Conservation (phyloP, 2,797 vertebrate genomes). For the Cirrhinus mrigala region DNA sequence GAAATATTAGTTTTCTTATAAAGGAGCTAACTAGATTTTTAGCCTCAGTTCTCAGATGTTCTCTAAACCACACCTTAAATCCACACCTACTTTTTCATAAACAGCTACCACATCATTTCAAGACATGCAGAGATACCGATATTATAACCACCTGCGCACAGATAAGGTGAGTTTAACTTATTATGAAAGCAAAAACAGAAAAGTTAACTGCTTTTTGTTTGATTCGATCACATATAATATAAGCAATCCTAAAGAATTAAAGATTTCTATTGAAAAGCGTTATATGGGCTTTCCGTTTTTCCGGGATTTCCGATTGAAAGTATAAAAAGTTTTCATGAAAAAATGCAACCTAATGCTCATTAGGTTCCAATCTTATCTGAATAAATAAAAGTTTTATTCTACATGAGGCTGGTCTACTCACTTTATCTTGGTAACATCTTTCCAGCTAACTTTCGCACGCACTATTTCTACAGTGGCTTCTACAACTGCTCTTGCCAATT, state of each 20-base stretch:
- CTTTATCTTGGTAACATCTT: background rate
- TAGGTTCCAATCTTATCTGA: background rate
- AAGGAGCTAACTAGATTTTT: background rate
- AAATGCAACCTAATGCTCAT: background rate
- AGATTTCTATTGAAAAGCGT: background rate
- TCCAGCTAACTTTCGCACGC: background rate
- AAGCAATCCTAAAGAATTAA: background rate
- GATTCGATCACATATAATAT: background rate
- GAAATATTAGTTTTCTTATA: background rate
- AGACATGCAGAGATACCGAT: background rate
- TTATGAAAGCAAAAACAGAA: background rate
- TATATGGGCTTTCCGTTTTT: background rate
- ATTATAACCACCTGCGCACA: background rate
- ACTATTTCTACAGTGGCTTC: background rate
- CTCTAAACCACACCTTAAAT: slow-evolving; percentile 10
- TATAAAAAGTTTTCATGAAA: background rate
- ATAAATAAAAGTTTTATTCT: background rate
- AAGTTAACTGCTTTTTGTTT: background rate
- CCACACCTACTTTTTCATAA: slow-evolving; percentile 2
- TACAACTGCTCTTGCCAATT: background rate
- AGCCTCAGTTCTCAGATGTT: background rate
- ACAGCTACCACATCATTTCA: background rate
- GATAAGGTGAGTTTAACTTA: slow-evolving; percentile 13
- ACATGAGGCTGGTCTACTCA: background rate
- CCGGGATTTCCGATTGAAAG: background rate